Base-by-base conservation (phyloP, 2,113 vertebrate species). In the Oceanodroma tethys region DNA sequence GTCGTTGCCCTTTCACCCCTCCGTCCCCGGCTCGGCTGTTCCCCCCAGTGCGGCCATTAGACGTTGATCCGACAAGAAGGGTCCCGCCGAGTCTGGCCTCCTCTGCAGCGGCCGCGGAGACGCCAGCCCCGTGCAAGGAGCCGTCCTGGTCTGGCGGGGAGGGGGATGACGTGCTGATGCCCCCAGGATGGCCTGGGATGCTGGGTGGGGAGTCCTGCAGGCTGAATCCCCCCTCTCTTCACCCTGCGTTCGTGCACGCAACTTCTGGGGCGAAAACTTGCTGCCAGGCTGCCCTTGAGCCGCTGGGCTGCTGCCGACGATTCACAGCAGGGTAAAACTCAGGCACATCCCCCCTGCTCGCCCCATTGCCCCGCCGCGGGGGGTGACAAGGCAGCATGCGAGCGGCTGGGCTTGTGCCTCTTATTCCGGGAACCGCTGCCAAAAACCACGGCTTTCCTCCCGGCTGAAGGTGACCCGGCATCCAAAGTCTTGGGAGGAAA, bases 1-100 rank as follows among this genome's bases (percentile, higher is more conserved):
- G 96, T 86, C 78, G 3, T 12, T 96, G 97, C 93, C 97, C 98
- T 98, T 98, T 98, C 96, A 98, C 97, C 97, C 86, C 87, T 95
- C 62, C 4, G 23, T 96, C 95, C 97, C 94, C 85, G 3, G 95
- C 94, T 84, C 5, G 90, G 70, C 91, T 91, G 95, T 76, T 89
- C 86, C 68, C 88, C 96, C 88, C 93, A 91, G 79, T 14, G 36
- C 55, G 52, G 56, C 94, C 97, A 95, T 97, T 94, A 97, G 93
- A 98, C 6, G 13, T 86, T 95, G 96, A 97, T 97, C 95, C 8
- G 38, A 89, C 34, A 86, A 94, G 91, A 94, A 94, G 93, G 92
- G 88, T 93, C 90, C 88, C 0, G 11, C 45, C 6, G 25, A 81
- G 81, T 63, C 90, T 75, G 43, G 36, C 56, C 81, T 83, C 32